phyloP scores from a whole-genome alignment of 2,113 vertebrate species.

The Blennius ocellaris region DNA sequence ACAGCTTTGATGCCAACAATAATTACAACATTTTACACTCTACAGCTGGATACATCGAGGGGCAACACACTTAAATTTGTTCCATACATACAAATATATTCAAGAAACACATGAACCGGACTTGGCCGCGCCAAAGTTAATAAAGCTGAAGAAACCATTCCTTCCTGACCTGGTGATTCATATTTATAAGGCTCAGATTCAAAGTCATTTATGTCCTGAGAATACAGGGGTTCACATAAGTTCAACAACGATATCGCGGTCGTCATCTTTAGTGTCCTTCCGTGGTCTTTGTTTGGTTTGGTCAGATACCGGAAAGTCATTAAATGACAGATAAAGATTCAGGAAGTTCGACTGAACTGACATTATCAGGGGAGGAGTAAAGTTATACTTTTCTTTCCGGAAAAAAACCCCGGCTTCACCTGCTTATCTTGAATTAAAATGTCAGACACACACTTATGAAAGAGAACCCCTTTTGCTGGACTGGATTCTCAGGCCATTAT shows the following conservation, averaged over 20 bases:
- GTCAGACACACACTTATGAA: neutral
- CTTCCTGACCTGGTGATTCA: conserved; percentile 40
- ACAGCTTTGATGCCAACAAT: no score
- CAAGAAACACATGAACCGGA: conserved; percentile 23
- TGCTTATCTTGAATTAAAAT: no score
- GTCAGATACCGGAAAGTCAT: neutral
- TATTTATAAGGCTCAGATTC: conserved; percentile 52
- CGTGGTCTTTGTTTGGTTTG: conserved; percentile 35
- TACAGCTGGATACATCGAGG: conserved; percentile 25
- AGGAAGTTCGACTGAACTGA: neutral
- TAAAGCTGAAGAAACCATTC: conserved; percentile 31
- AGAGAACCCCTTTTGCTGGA: neutral
- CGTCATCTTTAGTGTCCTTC: conserved; percentile 15
- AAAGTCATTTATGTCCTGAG: conserved; percentile 15
- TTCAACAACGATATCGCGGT: conserved; percentile 15
- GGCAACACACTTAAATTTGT: conserved; percentile 15
- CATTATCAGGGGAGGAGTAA: neutral
- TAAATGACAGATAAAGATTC: conserved; percentile 16
- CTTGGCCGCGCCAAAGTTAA: conserved; percentile 47
- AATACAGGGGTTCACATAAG: conserved; percentile 5
- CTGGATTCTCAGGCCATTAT: conserved; percentile 8
- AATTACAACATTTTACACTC: neutral
- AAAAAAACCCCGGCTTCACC: neutral
- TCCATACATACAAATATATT: conserved; percentile 22
- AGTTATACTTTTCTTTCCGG: neutral